Evolutionary conservation across 2,888 invertebrate species (phyloP).

Genomic region (Cremastinae sp.): DNA sequence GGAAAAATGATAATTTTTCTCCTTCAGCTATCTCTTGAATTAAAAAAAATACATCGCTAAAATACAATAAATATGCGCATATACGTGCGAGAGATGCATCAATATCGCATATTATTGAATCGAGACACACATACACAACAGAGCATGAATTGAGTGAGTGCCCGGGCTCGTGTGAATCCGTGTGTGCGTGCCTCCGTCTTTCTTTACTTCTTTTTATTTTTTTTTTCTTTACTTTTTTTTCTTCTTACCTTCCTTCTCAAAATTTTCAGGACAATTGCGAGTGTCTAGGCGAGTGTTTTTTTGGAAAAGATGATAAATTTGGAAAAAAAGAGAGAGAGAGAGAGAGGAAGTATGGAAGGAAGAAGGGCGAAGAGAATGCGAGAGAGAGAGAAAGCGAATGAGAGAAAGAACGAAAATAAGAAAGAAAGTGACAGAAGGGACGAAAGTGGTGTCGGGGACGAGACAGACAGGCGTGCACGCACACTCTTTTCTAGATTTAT

Average conservation of each 20-base stretch:
- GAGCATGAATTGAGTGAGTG: conserved; percentile 53
- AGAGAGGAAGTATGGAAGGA: conserved; percentile 16
- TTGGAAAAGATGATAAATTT: conserved; percentile 1
- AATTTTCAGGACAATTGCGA: conserved; percentile 3
- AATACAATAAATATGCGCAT: conserved; percentile 25
- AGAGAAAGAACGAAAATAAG: conserved; percentile 31
- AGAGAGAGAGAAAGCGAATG: conserved; percentile 44
- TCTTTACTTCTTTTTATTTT: conserved; percentile 5
- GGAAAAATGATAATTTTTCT: conserved; percentile 25
- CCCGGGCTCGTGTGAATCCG: conserved; percentile 50
- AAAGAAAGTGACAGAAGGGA: conserved; percentile 50
- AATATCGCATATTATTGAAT: conserved; percentile 21
- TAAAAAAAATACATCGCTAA: conserved; percentile 3
- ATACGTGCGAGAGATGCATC: conserved; percentile 11
- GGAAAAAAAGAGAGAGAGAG: neutral
- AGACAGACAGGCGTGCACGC: conserved; percentile 60
- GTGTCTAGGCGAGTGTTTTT: neutral
- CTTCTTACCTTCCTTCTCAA: neutral
- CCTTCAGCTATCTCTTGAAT: conserved; percentile 5
- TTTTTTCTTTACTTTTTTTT: neutral
- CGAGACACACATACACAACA: conserved; percentile 60
- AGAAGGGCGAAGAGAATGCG: conserved; percentile 7
- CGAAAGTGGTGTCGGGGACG: conserved; percentile 48
- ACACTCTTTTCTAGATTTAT: conserved; percentile 27
- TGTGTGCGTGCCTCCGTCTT: conserved; percentile 27